A percentile compares a stretch with the other conserved stretches of the same genome.
Conservation (phyloP, 2,888 invertebrate genomes). For the Notodonta ziczac region DNA sequence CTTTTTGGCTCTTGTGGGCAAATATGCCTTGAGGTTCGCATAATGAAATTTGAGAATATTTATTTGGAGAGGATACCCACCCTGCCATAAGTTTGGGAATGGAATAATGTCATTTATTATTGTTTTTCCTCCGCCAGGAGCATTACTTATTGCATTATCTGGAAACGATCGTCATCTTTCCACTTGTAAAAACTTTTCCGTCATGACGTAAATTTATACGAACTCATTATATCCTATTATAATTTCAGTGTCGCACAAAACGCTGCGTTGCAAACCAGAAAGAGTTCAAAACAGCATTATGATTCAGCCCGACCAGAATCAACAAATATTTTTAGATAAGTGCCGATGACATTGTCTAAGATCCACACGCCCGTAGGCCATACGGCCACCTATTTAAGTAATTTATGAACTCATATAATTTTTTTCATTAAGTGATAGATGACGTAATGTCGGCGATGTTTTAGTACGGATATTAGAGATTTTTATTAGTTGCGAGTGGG, state of each 20-base stretch:
- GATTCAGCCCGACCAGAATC: slow-evolving; percentile 56
- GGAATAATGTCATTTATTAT: slow-evolving; percentile 9
- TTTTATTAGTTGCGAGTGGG: background rate
- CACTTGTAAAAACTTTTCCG: no score
- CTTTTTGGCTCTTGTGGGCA: background rate
- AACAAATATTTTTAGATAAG: slow-evolving; percentile 58
- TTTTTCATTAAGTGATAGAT: background rate
- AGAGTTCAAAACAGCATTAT: slow-evolving; percentile 37
- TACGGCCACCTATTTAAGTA: slow-evolving; percentile 2
- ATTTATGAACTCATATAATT: background rate
- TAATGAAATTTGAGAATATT: background rate
- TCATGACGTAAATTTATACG: background rate
- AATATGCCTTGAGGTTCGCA: background rate
- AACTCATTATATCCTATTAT: slow-evolving; percentile 28
- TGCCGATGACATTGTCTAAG: slow-evolving; percentile 51
- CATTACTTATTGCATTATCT: no score
- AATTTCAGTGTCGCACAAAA: slow-evolving; percentile 30
- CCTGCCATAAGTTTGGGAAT: slow-evolving; percentile 9
- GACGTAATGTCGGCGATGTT: background rate
- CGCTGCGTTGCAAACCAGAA: slow-evolving; percentile 17
- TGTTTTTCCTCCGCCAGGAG: no score
- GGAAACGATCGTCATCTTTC: no score
- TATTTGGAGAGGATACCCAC: background rate
- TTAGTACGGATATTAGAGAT: background rate
- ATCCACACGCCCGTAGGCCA: slow-evolving; percentile 19